Evolutionary conservation across 2,113 vertebrate species (phyloP).

Genomic region (Serinus canaria): DNA sequence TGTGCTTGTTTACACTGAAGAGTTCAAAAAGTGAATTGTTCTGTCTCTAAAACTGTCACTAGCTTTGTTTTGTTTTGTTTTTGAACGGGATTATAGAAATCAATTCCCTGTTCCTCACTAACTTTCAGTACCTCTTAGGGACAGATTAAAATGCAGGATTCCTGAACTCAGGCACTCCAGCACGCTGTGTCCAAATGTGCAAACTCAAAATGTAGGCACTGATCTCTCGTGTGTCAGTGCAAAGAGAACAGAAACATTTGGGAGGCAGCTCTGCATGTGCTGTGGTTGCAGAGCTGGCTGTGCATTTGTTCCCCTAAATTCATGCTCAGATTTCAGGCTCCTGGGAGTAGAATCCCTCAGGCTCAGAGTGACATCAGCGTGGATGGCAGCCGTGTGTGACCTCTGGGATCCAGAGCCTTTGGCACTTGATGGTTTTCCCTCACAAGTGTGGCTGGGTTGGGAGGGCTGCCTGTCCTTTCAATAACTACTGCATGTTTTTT

Average conservation of each 20-base stretch:
- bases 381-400: background rate
- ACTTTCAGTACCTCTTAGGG: background rate
- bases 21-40: background rate
- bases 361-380: background rate
- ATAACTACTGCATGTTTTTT: background rate
- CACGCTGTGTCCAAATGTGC: fast-evolving
- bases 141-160: background rate
- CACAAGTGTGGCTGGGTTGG: background rate
- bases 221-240: background rate
- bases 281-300: background rate
- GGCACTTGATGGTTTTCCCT: background rate
- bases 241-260: background rate
- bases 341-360: background rate
- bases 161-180: background rate
- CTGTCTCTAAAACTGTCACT: background rate
- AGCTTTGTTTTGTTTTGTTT: background rate
- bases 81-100: background rate
- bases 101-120: background rate
- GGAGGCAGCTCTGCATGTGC: background rate
- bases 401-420: background rate
- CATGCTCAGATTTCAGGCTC: background rate
- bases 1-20: conserved; percentile 4
- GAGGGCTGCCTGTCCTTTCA: background rate
- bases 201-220: background rate
- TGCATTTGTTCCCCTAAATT: background rate